These are phyloP conservation scores for Takifugu bimaculatus DNA, from an alignment of 2,113 vertebrate genomes.

Conservation along the genomic window DNA sequence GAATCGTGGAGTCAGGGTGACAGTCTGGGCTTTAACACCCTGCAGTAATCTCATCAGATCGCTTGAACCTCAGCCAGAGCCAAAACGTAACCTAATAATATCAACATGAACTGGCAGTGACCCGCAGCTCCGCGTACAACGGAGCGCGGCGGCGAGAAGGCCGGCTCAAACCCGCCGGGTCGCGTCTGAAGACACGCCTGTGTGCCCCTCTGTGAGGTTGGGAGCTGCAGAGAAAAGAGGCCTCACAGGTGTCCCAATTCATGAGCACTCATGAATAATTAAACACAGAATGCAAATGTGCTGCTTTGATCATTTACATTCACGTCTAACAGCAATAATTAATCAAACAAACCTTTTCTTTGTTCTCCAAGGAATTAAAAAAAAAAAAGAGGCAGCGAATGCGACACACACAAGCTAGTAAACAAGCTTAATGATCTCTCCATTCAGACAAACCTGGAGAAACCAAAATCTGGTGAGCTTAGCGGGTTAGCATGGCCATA, in stretches of 20 bases:
- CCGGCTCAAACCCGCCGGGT: constrained; percentile 61
- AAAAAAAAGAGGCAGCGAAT: constrained; percentile 28
- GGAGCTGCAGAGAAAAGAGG: constrained; percentile 42
- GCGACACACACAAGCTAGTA: constrained; percentile 28
- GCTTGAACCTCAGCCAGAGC: constrained; percentile 62
- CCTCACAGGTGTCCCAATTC: constrained; percentile 72
- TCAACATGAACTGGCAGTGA: constrained; percentile 60
- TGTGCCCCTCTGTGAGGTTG: constrained; percentile 29
- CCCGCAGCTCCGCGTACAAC: constrained; percentile 55
- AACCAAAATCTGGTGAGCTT: constrained; percentile 19
- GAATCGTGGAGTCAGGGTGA: constrained; percentile 70
- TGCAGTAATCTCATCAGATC: constrained; percentile 68
- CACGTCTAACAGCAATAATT: constrained; percentile 74
- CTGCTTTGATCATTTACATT: constrained; percentile 72
- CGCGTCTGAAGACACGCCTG: constrained; percentile 40
- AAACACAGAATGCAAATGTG: constrained; percentile 66
- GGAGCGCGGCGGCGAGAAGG: constrained; percentile 39
- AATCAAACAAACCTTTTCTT: constrained; percentile 76
- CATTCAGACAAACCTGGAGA: constrained; percentile 51
- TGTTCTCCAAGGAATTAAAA: constrained; percentile 49
- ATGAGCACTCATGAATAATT: constrained; percentile 71
- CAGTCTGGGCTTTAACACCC: constrained; percentile 65
- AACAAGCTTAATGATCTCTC: constrained; percentile 49
- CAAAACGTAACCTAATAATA: constrained; percentile 65
- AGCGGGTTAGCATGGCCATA: constrained; percentile 22